Base-by-base conservation (phyloP, 2,888 invertebrate genomes). In the Choristoneura rosaceana region DNA sequence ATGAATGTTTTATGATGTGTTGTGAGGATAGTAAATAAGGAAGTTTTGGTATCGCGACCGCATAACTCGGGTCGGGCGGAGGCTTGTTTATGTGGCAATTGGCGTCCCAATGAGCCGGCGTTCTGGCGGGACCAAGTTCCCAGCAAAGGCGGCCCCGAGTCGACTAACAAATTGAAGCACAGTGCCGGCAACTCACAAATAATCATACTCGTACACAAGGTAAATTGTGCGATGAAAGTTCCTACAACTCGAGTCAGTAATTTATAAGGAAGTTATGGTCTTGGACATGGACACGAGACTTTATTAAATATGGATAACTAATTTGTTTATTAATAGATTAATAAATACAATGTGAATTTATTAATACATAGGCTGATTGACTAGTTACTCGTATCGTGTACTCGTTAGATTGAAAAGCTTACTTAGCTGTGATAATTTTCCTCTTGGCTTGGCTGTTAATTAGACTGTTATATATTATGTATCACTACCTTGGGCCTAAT, bases 51-150 rank as follows among this genome's bases (percentile, higher is more conserved):
- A 87, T 86, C 85, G 84, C 84, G 82, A 82, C 82, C 83, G 84
- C 86, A 83, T 85, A 84, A 84, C 84, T 83, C 76, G 83, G 82
- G 82, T 79, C 83, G 79, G 82, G 68, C 38, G 83, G 81, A 82
- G 87, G 84, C 88, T 91, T 90, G 90, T 91, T 92, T 92, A 90
- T 90, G 87, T 88, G 87, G 89, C 90, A 92, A 91, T 92, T 89
- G 91, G 87, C 84, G 84, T 87, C 84, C 87, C 88, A 87, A 90
- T 89, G 90, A 89, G 88, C 89, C 83, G 83, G 80, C 82, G 82
- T 75, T 73, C 83, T 84, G 83, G 84, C 76, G 82, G 76, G 84
- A 87, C 82, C 82, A 88, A 90, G 85, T 90, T 90, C 84, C 73
- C 81, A 79, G 84, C 86, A 89, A 89, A 90, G 87, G 89, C 87